phyloP scores from a whole-genome alignment of 2,888 invertebrate genomes.

The Pediacus dermestoides region DNA sequence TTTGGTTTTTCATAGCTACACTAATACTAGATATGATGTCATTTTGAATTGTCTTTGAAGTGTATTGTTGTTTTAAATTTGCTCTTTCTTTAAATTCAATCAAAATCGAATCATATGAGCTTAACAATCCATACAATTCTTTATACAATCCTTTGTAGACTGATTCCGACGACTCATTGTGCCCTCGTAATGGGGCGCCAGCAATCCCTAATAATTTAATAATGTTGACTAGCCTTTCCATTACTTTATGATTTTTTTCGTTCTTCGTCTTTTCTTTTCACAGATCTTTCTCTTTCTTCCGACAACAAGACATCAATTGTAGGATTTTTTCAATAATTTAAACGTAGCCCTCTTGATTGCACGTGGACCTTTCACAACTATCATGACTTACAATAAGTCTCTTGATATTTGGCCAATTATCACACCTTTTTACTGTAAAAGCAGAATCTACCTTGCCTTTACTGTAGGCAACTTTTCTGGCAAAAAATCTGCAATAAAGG shows the following conservation, averaged over 20 bases:
- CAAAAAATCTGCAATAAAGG: conserved; percentile 1
- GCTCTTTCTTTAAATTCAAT: background rate
- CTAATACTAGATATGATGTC: background rate
- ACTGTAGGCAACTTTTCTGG: conserved; percentile 1
- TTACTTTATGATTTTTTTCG: background rate
- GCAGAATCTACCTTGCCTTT: conserved; percentile 1
- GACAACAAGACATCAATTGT: conserved; percentile 1
- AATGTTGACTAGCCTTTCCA: conserved; percentile 1
- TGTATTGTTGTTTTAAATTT: conserved; percentile 2
- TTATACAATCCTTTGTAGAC: conserved; percentile 1
- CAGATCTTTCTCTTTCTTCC: conserved; percentile 1
- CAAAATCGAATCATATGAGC: background rate
- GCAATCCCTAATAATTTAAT: conserved; percentile 2
- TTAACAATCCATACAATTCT: conserved; percentile 1
- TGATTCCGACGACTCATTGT: conserved; percentile 1
- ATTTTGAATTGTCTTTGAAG: conserved; percentile 2
- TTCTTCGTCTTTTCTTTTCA: background rate
- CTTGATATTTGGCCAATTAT: conserved; percentile 2
- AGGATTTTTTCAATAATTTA: background rate
- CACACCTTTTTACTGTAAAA: conserved; percentile 1
- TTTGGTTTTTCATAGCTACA: conserved; percentile 1
- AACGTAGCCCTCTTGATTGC: background rate
- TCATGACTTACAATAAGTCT: conserved; percentile 1
- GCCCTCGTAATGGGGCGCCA: conserved; percentile 1
- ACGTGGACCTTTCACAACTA: conserved; percentile 1